Evolutionary conservation across 2,797 vertebrate genomes (phyloP).

Genomic region (Labroides dimidiatus): DNA sequence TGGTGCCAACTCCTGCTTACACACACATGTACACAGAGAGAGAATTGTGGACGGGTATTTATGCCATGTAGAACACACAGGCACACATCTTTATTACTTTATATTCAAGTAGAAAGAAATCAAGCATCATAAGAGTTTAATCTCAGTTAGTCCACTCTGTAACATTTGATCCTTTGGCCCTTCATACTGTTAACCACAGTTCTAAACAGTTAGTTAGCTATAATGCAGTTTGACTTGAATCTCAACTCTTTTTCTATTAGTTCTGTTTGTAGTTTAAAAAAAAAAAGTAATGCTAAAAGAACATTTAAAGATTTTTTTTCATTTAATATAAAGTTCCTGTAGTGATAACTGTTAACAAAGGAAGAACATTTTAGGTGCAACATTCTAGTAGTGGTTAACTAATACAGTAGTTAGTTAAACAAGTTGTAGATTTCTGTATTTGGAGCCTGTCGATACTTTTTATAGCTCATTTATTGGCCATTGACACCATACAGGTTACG

Average conservation of each 20-base stretch:
- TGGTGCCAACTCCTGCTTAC: conserved; percentile 58
- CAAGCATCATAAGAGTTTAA: conserved; percentile 17
- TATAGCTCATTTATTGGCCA: too few relatives aligned
- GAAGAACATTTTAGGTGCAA: too few relatives aligned
- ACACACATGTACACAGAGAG: conserved; percentile 1
- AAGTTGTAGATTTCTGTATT: too few relatives aligned
- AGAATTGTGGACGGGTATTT: conserved; percentile 15
- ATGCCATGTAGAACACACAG: conserved; percentile 11
- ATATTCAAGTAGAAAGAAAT: conserved; percentile 6
- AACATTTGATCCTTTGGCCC: conserved; percentile 42
- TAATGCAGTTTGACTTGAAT: conserved; percentile 11
- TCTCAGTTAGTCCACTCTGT: conserved; percentile 21
- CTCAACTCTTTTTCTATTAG: background rate
- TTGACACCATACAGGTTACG: too few relatives aligned
- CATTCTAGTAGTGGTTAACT: too few relatives aligned
- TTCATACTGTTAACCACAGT: conserved; percentile 17
- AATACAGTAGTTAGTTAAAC: too few relatives aligned
- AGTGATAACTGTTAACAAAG: too few relatives aligned
- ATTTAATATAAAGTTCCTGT: too few relatives aligned
- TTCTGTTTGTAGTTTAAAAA: too few relatives aligned
- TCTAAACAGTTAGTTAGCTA: conserved; percentile 15
- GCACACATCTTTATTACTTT: conserved; percentile 6
- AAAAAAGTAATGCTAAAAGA: too few relatives aligned
- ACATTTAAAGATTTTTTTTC: too few relatives aligned
- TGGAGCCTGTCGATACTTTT: too few relatives aligned